phyloP scores from a whole-genome alignment of 2,797 vertebrate species.

The Phrynocephalus forsythii region DNA sequence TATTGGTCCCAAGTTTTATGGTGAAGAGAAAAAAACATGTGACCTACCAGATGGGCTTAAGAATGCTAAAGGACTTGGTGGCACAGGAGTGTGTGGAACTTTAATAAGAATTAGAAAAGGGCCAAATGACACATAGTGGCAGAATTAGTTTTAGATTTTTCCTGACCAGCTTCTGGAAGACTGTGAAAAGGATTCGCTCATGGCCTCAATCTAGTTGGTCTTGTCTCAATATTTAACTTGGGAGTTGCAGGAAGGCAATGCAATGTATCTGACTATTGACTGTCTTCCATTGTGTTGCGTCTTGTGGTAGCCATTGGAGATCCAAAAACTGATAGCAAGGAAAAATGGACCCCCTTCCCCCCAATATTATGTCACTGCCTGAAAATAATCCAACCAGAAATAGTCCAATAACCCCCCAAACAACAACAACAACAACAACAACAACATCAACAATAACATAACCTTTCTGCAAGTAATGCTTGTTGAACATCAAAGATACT shows the following conservation, averaged over 20 bases:
- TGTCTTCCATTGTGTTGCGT: too few species aligned
- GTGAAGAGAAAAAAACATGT: background rate
- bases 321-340: background rate
- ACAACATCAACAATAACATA: too few species aligned
- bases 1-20: background rate
- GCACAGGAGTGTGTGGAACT: background rate
- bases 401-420: background rate
- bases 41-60: background rate
- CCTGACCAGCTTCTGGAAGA: too few species aligned
- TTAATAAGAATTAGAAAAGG: background rate
- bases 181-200: background rate
- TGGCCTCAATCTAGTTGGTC: too few species aligned
- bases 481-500: background rate
- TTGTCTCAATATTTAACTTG: background rate
- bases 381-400: background rate
- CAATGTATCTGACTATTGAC: background rate
- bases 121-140: background rate
- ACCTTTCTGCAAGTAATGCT: background rate
- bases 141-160: background rate
- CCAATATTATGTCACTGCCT: too few species aligned
- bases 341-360: background rate
- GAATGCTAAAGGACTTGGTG: background rate
- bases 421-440: too few species aligned
- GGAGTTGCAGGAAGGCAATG: background rate
- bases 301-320: background rate